phyloP scores from a whole-genome alignment of 2,888 invertebrate species.

The Synergus itoensis region DNA sequence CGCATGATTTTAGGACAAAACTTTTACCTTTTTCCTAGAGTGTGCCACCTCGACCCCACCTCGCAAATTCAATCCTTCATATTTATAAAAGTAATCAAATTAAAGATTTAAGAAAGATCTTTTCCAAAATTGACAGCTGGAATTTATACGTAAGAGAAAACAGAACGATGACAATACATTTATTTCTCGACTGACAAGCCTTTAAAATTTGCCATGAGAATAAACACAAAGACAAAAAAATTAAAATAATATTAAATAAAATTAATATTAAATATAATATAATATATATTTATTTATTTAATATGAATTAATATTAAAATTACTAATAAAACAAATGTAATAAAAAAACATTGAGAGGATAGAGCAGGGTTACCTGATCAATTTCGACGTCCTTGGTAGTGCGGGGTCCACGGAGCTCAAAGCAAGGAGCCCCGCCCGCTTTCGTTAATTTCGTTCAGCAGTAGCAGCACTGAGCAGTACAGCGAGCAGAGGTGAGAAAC shows the following conservation, averaged over 20 bases:
- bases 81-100: not conserved
- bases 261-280: no score
- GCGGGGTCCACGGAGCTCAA: constrained; percentile 69
- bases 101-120: not conserved
- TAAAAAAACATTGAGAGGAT: not conserved
- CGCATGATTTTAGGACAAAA: no score
- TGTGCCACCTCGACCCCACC: not conserved
- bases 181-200: no score
- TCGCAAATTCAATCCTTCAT: not conserved
- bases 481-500: constrained; percentile 48
- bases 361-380: not conserved
- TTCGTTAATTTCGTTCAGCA: constrained; percentile 67
- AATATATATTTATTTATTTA: no score
- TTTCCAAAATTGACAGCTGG: not conserved
- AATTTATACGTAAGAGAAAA: no score
- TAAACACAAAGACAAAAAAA: no score
- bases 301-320: no score
- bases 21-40: no score
- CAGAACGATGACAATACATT: no score
- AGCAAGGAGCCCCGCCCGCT: constrained; percentile 74
- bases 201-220: no score
- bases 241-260: no score
- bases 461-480: not conserved
- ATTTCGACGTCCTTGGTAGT: constrained; percentile 45
- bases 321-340: no score